These are phyloP conservation scores for Dryoscopus gambensis DNA, from an alignment of 2,113 vertebrate genomes.

Conservation along the genomic window DNA sequence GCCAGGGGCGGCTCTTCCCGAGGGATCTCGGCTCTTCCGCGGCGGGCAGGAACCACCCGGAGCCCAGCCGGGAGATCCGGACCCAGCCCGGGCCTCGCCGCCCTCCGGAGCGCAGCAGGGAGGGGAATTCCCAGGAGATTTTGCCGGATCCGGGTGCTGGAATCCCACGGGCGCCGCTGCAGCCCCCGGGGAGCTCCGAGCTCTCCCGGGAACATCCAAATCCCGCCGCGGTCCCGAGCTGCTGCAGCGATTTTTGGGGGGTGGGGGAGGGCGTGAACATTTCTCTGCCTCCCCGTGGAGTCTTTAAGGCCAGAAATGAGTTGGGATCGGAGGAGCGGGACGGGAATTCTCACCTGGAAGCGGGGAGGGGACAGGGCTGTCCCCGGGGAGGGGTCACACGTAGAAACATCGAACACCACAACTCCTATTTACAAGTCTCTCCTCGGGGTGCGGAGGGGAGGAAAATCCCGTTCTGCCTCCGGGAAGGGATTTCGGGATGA, in stretches of 20 bases:
- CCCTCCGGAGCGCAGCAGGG: neutral
- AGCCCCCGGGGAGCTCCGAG: rapidly evolving
- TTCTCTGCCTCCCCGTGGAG: neutral
- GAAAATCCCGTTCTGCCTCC: neutral
- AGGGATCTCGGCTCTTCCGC: neutral
- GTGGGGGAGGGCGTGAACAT: rapidly evolving
- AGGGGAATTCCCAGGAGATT: neutral
- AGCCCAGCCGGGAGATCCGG: neutral
- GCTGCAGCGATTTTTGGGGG: neutral
- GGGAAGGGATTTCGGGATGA: neutral
- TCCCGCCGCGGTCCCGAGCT: neutral
- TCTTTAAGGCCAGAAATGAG: neutral
- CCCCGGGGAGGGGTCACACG: neutral
- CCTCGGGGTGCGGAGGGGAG: neutral
- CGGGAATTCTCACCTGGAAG: neutral
- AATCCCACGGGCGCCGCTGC: rapidly evolving
- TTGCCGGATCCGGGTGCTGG: neutral
- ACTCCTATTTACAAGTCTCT: constrained; percentile 2
- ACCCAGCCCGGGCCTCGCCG: neutral
- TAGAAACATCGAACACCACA: neutral
- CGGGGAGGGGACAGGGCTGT: neutral
- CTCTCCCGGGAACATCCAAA: neutral
- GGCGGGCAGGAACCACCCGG: rapidly evolving
- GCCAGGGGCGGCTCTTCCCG: rapidly evolving
- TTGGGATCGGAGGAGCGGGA: neutral